phyloP scores from a whole-genome alignment of 2,113 vertebrate genomes.

The Clinocottus analis region DNA sequence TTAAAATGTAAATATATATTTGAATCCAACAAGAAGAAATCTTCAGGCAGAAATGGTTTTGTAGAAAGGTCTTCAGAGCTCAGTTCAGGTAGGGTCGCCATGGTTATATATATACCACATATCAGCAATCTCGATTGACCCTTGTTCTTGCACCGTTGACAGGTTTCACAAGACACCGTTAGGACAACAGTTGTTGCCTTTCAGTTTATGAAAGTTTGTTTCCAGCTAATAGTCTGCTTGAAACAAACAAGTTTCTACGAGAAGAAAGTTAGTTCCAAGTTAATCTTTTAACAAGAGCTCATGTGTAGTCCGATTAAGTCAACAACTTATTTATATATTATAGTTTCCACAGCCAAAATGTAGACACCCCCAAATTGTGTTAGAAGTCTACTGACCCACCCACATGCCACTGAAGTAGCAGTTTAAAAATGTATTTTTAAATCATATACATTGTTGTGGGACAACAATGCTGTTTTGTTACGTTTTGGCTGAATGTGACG shows the following conservation, averaged over 20 bases:
- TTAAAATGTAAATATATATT: not conserved
- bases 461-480: not conserved
- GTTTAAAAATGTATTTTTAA: not conserved
- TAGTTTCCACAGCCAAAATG: not conserved
- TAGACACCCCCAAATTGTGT: not conserved
- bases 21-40: not conserved
- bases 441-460: not conserved
- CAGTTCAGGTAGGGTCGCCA: slow-evolving; percentile 2
- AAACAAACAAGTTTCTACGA: not conserved
- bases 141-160: not conserved
- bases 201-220: not conserved
- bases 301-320: not conserved
- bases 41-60: not conserved
- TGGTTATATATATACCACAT: not conserved
- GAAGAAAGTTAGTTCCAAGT: not conserved
- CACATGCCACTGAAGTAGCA: not conserved
- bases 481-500: not conserved
- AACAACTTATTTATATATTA: not conserved
- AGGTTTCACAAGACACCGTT: not conserved
- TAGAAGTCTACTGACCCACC: not conserved
- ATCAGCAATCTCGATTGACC: not conserved
- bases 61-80: not conserved
- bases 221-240: not conserved
- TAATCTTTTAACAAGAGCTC: not conserved
- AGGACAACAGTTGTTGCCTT: not conserved